These are phyloP conservation scores for Girardinus metallicus DNA, from an alignment of 2,797 vertebrate genomes.

Conservation along the genomic window DNA sequence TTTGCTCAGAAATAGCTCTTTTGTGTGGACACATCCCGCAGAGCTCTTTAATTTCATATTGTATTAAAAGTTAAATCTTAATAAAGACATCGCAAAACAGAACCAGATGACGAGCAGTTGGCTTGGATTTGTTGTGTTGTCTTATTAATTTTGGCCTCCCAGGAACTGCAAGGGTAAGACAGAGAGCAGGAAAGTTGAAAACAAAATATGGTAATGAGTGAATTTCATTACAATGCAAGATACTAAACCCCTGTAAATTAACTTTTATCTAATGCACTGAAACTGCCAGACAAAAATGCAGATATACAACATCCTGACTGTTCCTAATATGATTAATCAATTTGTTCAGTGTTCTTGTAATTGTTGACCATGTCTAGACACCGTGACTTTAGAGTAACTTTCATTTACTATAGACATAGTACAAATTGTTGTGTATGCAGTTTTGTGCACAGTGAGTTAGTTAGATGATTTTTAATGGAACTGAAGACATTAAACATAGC, in stretches of 20 bases:
- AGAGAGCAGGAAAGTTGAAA: background rate
- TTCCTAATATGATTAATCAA: background rate
- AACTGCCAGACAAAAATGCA: background rate
- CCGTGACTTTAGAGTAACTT: background rate
- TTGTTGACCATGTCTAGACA: background rate
- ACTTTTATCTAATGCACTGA: background rate
- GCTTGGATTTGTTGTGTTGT: background rate
- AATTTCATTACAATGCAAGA: constrained; percentile 2
- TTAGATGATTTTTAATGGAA: background rate
- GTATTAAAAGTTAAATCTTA: background rate
- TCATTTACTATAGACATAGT: background rate
- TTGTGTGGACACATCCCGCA: background rate
- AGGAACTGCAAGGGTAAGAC: background rate
- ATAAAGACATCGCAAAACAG: background rate
- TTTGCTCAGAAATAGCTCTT: background rate
- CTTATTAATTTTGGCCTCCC: background rate
- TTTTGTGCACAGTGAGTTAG: background rate
- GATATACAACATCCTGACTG: background rate
- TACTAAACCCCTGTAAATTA: background rate
- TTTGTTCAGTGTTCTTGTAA: background rate
- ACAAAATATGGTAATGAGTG: background rate
- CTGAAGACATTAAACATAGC: background rate
- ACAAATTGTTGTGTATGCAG: background rate
- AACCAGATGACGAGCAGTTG: background rate
- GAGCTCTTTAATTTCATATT: background rate